Evolutionary conservation across 2,888 invertebrate genomes (phyloP).

Genomic region (Diaphora mendica): DNA sequence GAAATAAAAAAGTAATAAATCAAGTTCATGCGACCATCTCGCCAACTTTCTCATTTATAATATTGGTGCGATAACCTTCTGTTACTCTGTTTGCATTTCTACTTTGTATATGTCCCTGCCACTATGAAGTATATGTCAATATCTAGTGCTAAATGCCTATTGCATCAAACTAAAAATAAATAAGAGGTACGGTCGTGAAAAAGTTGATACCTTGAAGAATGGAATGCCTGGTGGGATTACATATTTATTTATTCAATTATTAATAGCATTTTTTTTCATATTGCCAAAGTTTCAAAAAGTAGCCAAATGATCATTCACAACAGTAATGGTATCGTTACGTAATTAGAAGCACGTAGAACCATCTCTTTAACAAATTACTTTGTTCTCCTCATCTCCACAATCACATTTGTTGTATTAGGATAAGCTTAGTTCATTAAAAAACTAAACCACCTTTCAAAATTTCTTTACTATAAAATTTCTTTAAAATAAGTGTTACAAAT

Average conservation of each 20-base stretch:
- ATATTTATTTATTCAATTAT: not conserved
- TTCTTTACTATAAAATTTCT: not conserved
- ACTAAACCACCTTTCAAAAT: not conserved
- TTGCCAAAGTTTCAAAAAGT: not conserved
- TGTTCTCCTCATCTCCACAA: not conserved
- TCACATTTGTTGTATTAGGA: not conserved
- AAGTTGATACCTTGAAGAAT: not conserved
- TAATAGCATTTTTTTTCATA: not conserved
- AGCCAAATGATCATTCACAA: not conserved
- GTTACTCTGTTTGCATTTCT: not conserved
- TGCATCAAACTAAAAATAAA: not conserved
- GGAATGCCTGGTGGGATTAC: not conserved
- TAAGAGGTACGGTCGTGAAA: not conserved
- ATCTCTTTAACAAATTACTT: too few relatives aligned
- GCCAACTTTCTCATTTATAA: not conserved
- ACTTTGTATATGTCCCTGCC: slow-evolving; percentile 1
- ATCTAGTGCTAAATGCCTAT: not conserved
- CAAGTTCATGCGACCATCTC: not conserved
- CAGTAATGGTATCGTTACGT: not conserved
- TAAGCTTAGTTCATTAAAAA: not conserved
- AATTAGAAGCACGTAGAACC: too few relatives aligned
- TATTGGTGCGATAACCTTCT: not conserved
- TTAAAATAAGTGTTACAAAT: not conserved
- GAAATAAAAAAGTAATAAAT: not conserved
- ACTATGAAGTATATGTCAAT: slow-evolving; percentile 1